Conservation (phyloP, 2,113 vertebrate genomes). For the Nycticebus coucang region DNA sequence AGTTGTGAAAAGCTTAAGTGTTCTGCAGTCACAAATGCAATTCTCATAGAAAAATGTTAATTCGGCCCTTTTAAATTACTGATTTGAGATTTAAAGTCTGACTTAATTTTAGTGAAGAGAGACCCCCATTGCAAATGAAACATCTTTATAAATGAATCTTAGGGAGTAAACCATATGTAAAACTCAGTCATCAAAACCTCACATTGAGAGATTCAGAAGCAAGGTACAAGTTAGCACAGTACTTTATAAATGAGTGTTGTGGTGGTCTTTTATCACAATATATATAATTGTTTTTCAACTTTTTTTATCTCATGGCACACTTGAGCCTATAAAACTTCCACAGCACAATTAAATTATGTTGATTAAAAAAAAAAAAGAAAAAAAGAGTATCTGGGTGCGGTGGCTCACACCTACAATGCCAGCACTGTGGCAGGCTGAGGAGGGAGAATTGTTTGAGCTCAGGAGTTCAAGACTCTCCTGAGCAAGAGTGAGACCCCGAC, state of each 20-base stretch:
- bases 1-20: slow-evolving; percentile 5
- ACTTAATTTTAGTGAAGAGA: slow-evolving; percentile 21
- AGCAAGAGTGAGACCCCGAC: no score
- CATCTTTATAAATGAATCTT: not conserved
- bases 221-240: not conserved
- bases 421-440: no score
- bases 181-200: not conserved
- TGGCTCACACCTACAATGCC: no score
- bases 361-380: no score
- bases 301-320: no score
- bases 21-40: not conserved
- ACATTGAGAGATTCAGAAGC: not conserved
- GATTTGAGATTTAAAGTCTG: slow-evolving; percentile 27
- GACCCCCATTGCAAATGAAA: not conserved
- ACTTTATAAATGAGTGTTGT: not conserved
- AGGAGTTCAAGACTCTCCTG: no score
- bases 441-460: no score
- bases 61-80: not conserved
- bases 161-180: not conserved
- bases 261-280: not conserved
- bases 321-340: no score
- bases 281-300: no score
- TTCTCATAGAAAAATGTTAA: slow-evolving; percentile 4
- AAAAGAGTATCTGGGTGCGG: no score
- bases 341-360: no score